Evolutionary conservation across 2,888 invertebrate species (phyloP), one percentile per base, ranked within the genome.

Genomic region (Kryphioiulus occultus): DNA sequence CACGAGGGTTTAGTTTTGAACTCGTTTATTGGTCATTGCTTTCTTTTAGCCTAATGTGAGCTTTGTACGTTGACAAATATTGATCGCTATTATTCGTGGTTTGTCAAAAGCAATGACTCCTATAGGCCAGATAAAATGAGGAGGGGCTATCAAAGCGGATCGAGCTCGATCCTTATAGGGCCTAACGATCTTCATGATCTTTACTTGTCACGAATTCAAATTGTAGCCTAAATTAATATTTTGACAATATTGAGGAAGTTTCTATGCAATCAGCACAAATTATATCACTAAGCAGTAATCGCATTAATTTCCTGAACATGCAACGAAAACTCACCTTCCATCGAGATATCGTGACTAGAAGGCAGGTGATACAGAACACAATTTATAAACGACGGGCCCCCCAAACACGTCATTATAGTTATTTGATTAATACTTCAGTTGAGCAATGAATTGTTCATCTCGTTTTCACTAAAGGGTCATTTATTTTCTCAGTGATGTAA

Each of bases 281-380:
- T 26, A 68, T n/a, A 68, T 26, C n/a, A 68, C 26, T 68, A n/a
- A n/a, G 53, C n/a, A 53, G 4, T 53, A n/a, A n/a, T n/a, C 53
- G 53, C 19, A 12, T 68, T 68, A 68, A 68, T 68, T 68, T 68
- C 68, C 68, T 22, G 68, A 68, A 68, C 68, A 68, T 68, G 68
- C 68, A 68, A 68, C 68, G 68, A 9, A 26, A 68, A 12, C 68
- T 26, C 12, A 12, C 12, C 68, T 68, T 26, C 12, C 12, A 26
- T 5, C 26, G 26, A 26, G 12, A 26, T 22, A 26, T 68, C 68
- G 68, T 68, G 68, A 68, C 68, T 68, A 2, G 22, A 7, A 12
- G 68, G 68, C 68, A 68, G 68, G 68, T 68, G 68, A 68, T 68
- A 26, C 12, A 12, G 9, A 26, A 26, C 68, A 5, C 10, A 68